These are phyloP conservation scores for Drosophila demipolita DNA, from an alignment of 2,888 invertebrate genomes.

Conservation along the genomic window DNA sequence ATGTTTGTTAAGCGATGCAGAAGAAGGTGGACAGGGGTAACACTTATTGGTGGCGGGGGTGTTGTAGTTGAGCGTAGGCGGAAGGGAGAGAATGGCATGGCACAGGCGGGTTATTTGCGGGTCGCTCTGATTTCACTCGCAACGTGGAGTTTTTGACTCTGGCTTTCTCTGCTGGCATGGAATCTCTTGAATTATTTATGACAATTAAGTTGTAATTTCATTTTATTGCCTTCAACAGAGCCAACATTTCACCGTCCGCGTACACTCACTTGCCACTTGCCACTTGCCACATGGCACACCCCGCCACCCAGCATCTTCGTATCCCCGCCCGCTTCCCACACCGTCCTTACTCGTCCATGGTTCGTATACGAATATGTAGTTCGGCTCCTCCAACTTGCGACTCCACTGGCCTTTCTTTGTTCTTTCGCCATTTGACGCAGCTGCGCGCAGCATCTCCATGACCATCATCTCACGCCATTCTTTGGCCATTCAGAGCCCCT, in stretches of 20 bases:
- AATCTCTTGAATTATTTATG: conserved; percentile 76
- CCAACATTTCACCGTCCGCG: conserved; percentile 66
- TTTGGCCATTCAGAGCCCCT: conserved; percentile 51
- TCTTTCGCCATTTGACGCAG: conserved; percentile 63
- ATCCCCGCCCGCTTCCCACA: background rate
- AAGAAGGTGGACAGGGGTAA: conserved; percentile 27
- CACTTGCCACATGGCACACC: conserved; percentile 1
- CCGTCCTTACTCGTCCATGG: conserved; percentile 9
- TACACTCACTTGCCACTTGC: conserved; percentile 15
- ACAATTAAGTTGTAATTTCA: conserved; percentile 78
- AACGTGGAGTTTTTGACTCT: conserved; percentile 55
- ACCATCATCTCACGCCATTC: conserved; percentile 45
- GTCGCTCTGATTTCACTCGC: conserved; percentile 56
- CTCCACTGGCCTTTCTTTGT: conserved; percentile 48
- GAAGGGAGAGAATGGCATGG: background rate
- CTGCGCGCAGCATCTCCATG: conserved; percentile 64
- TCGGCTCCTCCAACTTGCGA: conserved; percentile 35
- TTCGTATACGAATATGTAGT: conserved; percentile 22
- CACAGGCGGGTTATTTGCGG: conserved; percentile 31
- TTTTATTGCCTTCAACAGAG: conserved; percentile 71
- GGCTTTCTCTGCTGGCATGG: conserved; percentile 42
- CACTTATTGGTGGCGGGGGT: background rate
- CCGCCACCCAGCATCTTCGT: conserved; percentile 3
- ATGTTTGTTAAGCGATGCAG: conserved; percentile 50
- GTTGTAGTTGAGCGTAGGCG: background rate